Base-by-base conservation (phyloP, 2,888 invertebrate species). In the Antitype chi region DNA sequence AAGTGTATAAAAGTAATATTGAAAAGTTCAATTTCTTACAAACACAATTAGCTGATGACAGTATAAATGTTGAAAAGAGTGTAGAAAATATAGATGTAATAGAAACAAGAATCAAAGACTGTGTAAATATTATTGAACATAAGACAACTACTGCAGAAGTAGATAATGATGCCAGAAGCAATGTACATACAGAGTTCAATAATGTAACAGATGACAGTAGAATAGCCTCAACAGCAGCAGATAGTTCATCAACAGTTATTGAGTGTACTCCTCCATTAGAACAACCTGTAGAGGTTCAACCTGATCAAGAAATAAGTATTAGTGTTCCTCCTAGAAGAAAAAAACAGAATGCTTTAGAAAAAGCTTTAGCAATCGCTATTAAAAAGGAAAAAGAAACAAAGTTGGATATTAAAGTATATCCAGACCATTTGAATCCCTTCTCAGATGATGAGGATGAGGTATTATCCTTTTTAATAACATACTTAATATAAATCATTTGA, bases 391-490 rank as follows among this genome's bases (percentile, higher is more conserved):
- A 81, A 74, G 74, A 84, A 63, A 76, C 80, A 9, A 90, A 88
- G 78, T 75, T 59, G 38, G 77, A 85, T 47, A 75, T 82, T 76
- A 92, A 92, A 81, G 86, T 92, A 83, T 98, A 99, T 95, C 99
- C 99, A 0, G 97, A 97, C 84, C 97, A 98, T 90, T 96, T 99
- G 83, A 99, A 99, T 97, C 99, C 99, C 9, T 99, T 99, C 94
- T 98, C 97, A 55, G 98, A 98, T 86, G 98, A 98, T 47, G 95
- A 95, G 64, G 95, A 94, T 87, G 94, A 93, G 91, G 94, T 94
- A 90, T 80, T 68, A 59, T 28, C 0, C 0, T 64, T 63, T 60
- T 55, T 28, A 43, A 43, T 23, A 52, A 25, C 20, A 53, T 28
- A 2, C n/a, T 25, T 72, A 57, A n/a, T 62, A 43, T 7, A 52